These are phyloP conservation scores for Oceanites oceanicus DNA, from an alignment of 2,113 vertebrate genomes.

Conservation along the genomic window DNA sequence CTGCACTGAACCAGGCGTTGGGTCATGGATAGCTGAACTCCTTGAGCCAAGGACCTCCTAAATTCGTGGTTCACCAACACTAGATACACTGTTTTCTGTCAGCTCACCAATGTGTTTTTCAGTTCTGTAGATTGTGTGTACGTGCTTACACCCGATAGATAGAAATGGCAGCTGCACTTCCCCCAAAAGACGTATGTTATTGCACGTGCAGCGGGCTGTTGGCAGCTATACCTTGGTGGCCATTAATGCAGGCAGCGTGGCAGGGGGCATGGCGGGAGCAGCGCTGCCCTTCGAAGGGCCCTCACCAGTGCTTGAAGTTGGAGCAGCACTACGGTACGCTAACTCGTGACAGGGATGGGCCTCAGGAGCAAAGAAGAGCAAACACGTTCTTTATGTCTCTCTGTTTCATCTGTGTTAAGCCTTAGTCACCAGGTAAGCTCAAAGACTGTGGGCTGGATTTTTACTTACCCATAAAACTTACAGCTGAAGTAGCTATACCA, in stretches of 20 bases:
- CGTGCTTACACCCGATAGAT: neutral
- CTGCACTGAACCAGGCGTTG: neutral
- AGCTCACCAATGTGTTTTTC: neutral
- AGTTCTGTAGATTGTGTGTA: neutral
- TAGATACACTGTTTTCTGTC: neutral
- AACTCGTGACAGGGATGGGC: neutral
- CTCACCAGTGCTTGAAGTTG: neutral
- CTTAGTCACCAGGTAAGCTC: neutral
- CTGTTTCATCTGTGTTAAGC: neutral
- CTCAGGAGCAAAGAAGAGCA: neutral
- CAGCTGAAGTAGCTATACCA: neutral
- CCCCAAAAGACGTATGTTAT: accelerated
- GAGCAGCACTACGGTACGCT: neutral
- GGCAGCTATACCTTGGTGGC: neutral
- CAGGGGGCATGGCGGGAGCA: neutral
- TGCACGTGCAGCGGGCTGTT: neutral
- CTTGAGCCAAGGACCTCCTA: neutral
- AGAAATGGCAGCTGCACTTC: neutral
- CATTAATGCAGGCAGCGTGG: neutral
- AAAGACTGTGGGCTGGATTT: neutral
- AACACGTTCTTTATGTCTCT: neutral
- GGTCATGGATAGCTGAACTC: neutral
- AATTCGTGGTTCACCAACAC: neutral
- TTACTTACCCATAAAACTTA: neutral
- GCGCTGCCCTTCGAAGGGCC: neutral